These are phyloP conservation scores for Icerya purchasi DNA, from an alignment of 2,888 invertebrate genomes.

Conservation along the genomic window DNA sequence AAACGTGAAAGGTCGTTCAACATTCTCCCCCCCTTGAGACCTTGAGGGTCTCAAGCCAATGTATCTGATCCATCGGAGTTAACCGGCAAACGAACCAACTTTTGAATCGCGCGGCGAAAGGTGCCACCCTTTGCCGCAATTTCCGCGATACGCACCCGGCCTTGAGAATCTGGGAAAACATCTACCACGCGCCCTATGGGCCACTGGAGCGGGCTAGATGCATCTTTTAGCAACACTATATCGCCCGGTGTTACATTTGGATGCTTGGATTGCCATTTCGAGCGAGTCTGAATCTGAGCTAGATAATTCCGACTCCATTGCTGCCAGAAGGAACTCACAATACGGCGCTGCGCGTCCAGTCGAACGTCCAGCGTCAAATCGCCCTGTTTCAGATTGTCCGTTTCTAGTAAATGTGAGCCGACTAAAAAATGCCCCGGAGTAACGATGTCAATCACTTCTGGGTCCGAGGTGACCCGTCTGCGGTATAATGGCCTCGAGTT, in stretches of 20 bases:
- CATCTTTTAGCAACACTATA: slow-evolving; percentile 7
- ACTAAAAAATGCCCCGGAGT: no score
- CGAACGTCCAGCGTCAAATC: not conserved
- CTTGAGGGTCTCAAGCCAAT: no score
- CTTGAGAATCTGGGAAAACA: not conserved
- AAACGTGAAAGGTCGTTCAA: no score
- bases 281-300: not conserved
- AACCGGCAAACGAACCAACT: slow-evolving; percentile 1
- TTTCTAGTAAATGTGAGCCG: not conserved
- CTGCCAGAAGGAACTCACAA: slow-evolving; percentile 5
- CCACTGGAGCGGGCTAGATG: not conserved
- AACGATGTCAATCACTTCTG: no score
- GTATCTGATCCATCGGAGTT: no score
- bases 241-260: slow-evolving; percentile 3
- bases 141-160: not conserved
- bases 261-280: slow-evolving; percentile 2
- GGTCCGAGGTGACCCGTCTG: not conserved
- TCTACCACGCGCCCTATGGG: slow-evolving; percentile 1
- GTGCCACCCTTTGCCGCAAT: not conserved
- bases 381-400: not conserved
- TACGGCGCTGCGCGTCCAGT: no score
- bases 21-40: no score
- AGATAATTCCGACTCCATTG: slow-evolving; percentile 6
- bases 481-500: slow-evolving; percentile 11
- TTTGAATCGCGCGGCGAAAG: not conserved